Conservation (phyloP, 2,113 vertebrate genomes). For the Amphiprion ocellaris region DNA sequence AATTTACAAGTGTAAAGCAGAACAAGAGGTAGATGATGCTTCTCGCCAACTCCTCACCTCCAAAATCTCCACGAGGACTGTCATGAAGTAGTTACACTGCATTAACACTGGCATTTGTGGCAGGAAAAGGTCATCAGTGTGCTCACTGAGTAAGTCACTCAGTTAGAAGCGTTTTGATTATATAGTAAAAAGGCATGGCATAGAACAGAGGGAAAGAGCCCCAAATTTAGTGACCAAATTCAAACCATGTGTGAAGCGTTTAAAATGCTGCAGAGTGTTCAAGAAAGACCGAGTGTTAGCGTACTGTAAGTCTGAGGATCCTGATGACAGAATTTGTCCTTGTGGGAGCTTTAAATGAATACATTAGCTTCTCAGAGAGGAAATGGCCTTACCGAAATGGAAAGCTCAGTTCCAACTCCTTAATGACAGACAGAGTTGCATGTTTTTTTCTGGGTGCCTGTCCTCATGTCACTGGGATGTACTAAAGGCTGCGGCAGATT, state of each 20-base stretch:
- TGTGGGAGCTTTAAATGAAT: background rate
- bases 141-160: too few species aligned
- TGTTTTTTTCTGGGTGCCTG: background rate
- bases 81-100: too few species aligned
- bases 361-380: slow-evolving; percentile 2
- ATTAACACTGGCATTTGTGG: too few species aligned
- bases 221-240: slow-evolving; percentile 9
- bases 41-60: too few species aligned
- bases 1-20: too few species aligned
- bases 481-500: slow-evolving; percentile 6
- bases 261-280: too few species aligned
- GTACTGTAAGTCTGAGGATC: background rate
- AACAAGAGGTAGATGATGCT: too few species aligned
- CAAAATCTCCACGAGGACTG: too few species aligned
- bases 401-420: slow-evolving; percentile 7
- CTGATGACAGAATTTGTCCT: slow-evolving; percentile 4
- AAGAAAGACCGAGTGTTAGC: too few species aligned
- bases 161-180: too few species aligned
- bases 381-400: background rate
- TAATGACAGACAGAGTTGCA: background rate
- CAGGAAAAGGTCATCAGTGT: too few species aligned
- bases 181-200: background rate
- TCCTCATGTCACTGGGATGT: background rate
- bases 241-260: background rate
- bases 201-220: slow-evolving; percentile 6